Conservation (phyloP, 2,797 vertebrate species). For the Danio aesculapii region DNA sequence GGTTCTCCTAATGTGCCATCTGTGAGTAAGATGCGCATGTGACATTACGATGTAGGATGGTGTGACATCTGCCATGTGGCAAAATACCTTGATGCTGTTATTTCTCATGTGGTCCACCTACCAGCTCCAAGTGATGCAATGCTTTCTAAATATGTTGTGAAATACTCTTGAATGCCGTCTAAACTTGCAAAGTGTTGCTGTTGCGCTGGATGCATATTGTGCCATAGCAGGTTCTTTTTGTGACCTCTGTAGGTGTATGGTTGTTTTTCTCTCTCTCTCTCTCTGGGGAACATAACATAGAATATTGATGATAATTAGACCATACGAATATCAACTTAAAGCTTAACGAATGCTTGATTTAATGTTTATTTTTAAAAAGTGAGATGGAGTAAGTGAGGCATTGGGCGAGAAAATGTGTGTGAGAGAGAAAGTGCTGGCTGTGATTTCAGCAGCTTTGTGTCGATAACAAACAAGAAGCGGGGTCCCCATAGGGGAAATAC, state of each 20-base stretch:
- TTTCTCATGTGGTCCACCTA: conserved; percentile 32
- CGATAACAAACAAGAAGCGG: conserved; percentile 66
- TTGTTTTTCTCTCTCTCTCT: not conserved
- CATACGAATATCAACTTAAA: conserved; percentile 51
- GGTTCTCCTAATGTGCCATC: conserved; percentile 6
- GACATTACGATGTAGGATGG: conserved; percentile 27
- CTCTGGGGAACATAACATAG: conserved; percentile 10
- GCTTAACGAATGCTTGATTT: conserved; percentile 45
- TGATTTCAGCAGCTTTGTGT: conserved; percentile 58
- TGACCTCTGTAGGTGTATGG: conserved; percentile 7
- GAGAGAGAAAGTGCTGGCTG: conserved; percentile 37
- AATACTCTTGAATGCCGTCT: conserved; percentile 17
- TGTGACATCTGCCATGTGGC: conserved; percentile 35
- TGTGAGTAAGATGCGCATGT: conserved; percentile 12
- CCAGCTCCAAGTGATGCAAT: conserved; percentile 25
- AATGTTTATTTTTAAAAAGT: conserved; percentile 42
- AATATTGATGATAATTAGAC: conserved; percentile 54
- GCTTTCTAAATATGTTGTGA: not conserved
- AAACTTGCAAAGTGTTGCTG: conserved; percentile 44
- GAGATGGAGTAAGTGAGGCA: not conserved
- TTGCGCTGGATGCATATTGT: conserved; percentile 37
- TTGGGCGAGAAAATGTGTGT: not conserved
- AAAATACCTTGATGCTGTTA: not conserved
- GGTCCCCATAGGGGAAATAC: conserved; percentile 66
- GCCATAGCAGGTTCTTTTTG: conserved; percentile 43